Evolutionary conservation across 2,888 invertebrate genomes (phyloP).

Genomic region (Actias luna): DNA sequence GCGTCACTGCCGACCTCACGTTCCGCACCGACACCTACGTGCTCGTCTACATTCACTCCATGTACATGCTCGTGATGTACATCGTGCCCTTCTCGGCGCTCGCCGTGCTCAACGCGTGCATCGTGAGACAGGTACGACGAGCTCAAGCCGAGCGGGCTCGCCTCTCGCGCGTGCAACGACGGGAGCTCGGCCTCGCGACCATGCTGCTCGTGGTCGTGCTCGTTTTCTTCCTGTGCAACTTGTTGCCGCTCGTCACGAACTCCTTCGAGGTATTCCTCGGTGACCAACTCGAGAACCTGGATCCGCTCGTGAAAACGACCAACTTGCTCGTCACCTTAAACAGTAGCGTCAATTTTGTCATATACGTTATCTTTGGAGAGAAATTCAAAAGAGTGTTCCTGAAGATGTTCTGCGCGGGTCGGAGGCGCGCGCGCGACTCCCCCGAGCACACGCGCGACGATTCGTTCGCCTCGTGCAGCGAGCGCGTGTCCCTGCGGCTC

Average conservation of each 20-base stretch:
- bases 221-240: constrained; percentile 96
- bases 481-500: constrained; percentile 86
- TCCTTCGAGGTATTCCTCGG: constrained; percentile 89
- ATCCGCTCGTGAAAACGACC: constrained; percentile 89
- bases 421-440: constrained; percentile 83
- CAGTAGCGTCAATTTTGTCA: constrained; percentile 98
- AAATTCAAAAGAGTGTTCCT: constrained; percentile 95
- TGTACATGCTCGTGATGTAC: constrained; percentile 97
- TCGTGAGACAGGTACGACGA: constrained; percentile 93
- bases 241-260: constrained; percentile 92
- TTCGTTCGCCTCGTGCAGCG: constrained; percentile 90
- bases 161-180: constrained; percentile 92
- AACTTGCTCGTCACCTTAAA: constrained; percentile 98
- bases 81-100: constrained; percentile 94
- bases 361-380: constrained; percentile 98
- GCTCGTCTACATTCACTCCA: constrained; percentile 95
- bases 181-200: constrained; percentile 96
- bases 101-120: constrained; percentile 94
- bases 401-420: constrained; percentile 87
- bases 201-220: constrained; percentile 97
- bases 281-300: constrained; percentile 67
- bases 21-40: constrained; percentile 89
- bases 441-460: constrained; percentile 88
- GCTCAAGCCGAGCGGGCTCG: constrained; percentile 95
- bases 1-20: constrained; percentile 85